Conservation (phyloP, 92 coral and sea anemone genomes). For the Pocillopora grandis region DNA sequence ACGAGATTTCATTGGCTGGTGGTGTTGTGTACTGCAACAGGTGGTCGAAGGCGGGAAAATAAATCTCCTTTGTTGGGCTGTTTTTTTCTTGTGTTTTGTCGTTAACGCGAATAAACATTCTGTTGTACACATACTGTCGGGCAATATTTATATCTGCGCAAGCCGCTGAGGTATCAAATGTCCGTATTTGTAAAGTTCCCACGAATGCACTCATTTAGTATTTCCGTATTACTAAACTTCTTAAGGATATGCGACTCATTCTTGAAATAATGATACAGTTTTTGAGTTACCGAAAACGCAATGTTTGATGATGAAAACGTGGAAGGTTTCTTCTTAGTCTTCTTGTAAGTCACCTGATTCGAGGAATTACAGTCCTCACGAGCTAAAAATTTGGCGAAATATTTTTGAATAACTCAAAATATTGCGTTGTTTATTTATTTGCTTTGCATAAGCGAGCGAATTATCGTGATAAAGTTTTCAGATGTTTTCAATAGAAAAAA, state of each 20-base stretch:
- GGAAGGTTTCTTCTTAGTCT: not conserved
- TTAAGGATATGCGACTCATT: not conserved
- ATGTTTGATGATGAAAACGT: not conserved
- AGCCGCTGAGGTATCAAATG: not conserved
- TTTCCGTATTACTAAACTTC: not conserved
- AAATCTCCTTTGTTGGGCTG: slow-evolving; percentile 6
- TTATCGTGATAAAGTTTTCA: not conserved
- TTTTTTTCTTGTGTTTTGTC: not conserved
- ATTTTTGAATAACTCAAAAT: not conserved
- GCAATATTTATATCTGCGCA: not conserved
- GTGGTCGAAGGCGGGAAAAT: slow-evolving; percentile 16
- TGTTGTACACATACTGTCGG: not conserved
- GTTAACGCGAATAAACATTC: slow-evolving; percentile 2
- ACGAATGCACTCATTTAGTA: not conserved
- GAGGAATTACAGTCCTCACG: not conserved
- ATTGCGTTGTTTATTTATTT: slow-evolving; percentile 27
- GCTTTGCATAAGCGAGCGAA: not conserved
- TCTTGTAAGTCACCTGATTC: not conserved
- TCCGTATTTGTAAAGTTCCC: not conserved
- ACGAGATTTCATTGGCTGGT: slow-evolving; percentile 1
- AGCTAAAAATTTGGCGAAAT: not conserved
- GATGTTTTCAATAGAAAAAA: slow-evolving; percentile 6
- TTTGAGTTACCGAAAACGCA: not conserved
- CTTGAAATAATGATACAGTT: not conserved
- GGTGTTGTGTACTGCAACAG: slow-evolving; percentile 7